phyloP scores from a whole-genome alignment of 2,888 invertebrate species.

The Dolichopus griseipennis region DNA sequence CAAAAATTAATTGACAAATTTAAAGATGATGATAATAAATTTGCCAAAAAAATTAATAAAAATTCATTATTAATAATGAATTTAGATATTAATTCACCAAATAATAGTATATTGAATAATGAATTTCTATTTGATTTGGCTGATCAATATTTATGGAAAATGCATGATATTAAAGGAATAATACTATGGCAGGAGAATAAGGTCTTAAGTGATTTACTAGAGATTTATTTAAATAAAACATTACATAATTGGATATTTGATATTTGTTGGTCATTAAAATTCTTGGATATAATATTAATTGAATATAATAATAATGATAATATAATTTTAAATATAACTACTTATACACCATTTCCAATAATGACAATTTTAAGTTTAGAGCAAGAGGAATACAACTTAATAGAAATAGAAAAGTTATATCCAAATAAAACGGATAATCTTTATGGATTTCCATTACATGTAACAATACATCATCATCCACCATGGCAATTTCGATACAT shows the following conservation, averaged over 20 bases:
- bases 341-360: not conserved
- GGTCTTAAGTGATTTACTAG: no score
- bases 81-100: not conserved
- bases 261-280: not conserved
- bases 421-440: not conserved
- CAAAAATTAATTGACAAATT: not conserved
- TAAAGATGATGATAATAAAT: not conserved
- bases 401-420: not conserved
- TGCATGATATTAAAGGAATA: not conserved
- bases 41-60: not conserved
- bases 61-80: not conserved
- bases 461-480: not conserved
- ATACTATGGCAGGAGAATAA: not conserved
- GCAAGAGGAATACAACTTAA: not conserved
- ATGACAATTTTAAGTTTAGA: not conserved
- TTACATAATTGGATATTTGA: not conserved
- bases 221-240: not conserved
- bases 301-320: not conserved
- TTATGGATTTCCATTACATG: not conserved
- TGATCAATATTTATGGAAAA: not conserved
- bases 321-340: not conserved
- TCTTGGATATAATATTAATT: not conserved
- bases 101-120: not conserved
- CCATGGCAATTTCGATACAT: not conserved
- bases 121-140: not conserved